Evolutionary conservation across 1,140 invertebrate genomes (phyloP), one percentile per base, ranked within the genome.

Genomic region (Drosophila tani): DNA sequence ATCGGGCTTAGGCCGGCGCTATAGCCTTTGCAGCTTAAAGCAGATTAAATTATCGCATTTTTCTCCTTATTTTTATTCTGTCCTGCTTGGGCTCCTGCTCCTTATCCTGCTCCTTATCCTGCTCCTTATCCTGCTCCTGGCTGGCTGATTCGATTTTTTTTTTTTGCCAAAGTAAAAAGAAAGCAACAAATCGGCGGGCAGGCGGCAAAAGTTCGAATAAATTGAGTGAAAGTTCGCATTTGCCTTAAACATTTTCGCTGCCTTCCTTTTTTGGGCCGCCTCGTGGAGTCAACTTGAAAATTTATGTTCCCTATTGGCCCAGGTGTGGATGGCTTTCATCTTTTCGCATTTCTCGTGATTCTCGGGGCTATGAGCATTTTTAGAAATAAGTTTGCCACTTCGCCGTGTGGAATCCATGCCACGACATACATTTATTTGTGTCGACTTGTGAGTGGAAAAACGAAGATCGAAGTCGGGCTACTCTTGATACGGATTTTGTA

Each of bases 11-110:
- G 41, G 38, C 46, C 35, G 21, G 29, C 2, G 49, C 43, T 21
- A 27, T 40, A 40, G 68, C 41, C 56, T 63, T 35, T n/a, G 35
- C 60, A 57, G 73, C 73, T 77, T 67, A 58, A 78, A 57, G 56
- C 65, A 79, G 75, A 79, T 79, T 78, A 79, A 78, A 78, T 77
- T 77, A 77, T 77, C 75, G 64, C 75, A 76, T 66, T 75, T 76
- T 67, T 66, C 60, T 58, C 71, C 50, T 40, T 56, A 69, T 53
- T 50, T 59, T 50, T 68, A 45, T 69, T 63, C 40, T 40, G 19
- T 49, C 32, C 45, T 56, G 51, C 14, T 24, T 1, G 3, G 3
- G 11, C 17, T 27, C 21, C 19, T 40, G 49, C 40, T 40, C 17
- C n/a, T n/a, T n/a, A n/a, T n/a, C n/a, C 24, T 41, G 19, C 40